Percentiles rank a stretch among this genome's conserved stretches.
These are phyloP conservation scores for Boulengerochromis microlepis DNA, from an alignment of 2,113 vertebrate genomes.

Conservation along the genomic window DNA sequence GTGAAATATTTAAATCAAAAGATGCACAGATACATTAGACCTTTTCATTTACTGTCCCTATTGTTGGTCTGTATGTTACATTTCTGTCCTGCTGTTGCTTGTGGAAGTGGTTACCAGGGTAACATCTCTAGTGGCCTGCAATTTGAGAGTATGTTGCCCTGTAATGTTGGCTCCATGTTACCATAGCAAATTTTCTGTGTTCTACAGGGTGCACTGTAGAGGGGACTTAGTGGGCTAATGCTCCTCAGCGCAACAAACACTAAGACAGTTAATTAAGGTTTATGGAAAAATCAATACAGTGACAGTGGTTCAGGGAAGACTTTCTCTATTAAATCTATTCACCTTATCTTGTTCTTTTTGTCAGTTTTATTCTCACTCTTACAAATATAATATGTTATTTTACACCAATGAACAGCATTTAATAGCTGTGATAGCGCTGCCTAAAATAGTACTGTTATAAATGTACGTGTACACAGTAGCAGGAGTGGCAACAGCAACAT, in stretches of 20 bases:
- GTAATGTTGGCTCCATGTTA: conserved; percentile 55
- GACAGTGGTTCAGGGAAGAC: conserved; percentile 24
- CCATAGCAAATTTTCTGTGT: conserved; percentile 50
- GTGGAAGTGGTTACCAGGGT: conserved; percentile 70
- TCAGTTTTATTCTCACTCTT: background rate
- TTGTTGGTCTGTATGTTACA: conserved; percentile 35
- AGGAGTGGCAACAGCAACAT: background rate
- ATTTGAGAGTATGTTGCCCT: conserved; percentile 59
- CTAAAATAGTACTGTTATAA: background rate
- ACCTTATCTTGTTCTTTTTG: background rate
- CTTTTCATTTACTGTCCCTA: background rate
- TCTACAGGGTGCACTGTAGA: conserved; percentile 11
- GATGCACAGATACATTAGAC: background rate
- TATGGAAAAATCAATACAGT: conserved; percentile 55
- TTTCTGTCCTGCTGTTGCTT: conserved; percentile 41
- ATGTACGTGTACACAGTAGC: background rate
- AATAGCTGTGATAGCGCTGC: background rate
- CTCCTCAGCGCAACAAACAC: conserved; percentile 36
- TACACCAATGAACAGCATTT: background rate
- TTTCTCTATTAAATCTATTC: conserved; percentile 6
- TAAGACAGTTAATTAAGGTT: conserved; percentile 54
- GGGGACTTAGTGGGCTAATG: conserved; percentile 35
- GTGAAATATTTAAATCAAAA: background rate
- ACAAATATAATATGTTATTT: background rate
- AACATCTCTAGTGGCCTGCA: conserved; percentile 68